These are phyloP conservation scores for Patiria miniata DNA, from an alignment of 35 echinoderm and acorn worm species.

Conservation along the genomic window DNA sequence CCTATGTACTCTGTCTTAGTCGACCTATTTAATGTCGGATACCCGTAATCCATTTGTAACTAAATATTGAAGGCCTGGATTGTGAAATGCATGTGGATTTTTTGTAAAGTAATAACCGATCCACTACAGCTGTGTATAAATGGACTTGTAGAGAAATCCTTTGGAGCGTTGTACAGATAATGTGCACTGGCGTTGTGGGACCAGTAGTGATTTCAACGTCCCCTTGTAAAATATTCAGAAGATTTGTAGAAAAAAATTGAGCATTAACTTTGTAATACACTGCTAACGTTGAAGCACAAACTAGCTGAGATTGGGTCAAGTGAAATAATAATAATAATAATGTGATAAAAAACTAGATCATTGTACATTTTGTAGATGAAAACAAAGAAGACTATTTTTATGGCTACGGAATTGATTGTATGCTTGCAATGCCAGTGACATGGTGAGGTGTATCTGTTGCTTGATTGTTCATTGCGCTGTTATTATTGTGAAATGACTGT, in stretches of 20 bases:
- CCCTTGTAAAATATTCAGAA: conserved; percentile 21
- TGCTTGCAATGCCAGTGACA: neutral
- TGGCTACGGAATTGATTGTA: conserved; percentile 4
- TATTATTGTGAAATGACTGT: no score
- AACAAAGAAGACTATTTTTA: conserved; percentile 27
- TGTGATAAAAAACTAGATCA: conserved; percentile 15
- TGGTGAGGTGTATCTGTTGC: no score
- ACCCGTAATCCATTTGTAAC: no score
- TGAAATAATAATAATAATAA: neutral
- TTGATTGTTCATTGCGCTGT: no score
- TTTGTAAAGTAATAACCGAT: neutral
- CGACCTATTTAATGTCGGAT: no score
- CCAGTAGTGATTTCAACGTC: conserved; percentile 6
- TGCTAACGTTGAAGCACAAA: neutral
- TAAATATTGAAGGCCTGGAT: no score
- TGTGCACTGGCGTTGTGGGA: conserved; percentile 13
- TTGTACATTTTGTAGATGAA: conserved; percentile 32
- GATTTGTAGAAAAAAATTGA: neutral
- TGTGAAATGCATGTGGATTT: neutral
- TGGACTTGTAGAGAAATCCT: conserved; percentile 16
- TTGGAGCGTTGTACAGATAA: neutral
- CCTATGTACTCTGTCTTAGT: no score
- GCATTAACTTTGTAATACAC: neutral
- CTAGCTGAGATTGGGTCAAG: conserved; percentile 2
- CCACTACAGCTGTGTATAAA: conserved; percentile 4